Percentiles rank a stretch among this genome's conserved stretches.
phyloP scores from a whole-genome alignment of 2,113 vertebrate species.

The Alouatta palliata region DNA sequence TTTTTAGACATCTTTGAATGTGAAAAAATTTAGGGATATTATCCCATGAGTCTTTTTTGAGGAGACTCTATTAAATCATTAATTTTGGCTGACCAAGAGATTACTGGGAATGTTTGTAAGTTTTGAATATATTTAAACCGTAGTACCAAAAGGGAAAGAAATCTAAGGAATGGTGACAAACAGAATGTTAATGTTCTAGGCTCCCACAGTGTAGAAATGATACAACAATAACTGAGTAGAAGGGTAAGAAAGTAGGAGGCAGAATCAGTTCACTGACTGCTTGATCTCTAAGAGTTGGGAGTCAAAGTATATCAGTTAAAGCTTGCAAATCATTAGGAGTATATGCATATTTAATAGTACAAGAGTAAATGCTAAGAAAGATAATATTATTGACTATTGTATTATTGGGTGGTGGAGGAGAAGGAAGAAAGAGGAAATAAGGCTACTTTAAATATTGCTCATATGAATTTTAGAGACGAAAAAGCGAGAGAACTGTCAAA shows the following conservation, averaged over 20 bases:
- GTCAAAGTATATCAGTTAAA: background rate
- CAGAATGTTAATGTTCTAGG: background rate
- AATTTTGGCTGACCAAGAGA: slow-evolving; percentile 1
- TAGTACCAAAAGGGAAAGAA: slow-evolving; percentile 5
- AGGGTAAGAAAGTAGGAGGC: background rate
- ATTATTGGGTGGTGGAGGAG: background rate
- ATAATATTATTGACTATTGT: slow-evolving; percentile 4
- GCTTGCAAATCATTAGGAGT: background rate
- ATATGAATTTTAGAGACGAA: background rate
- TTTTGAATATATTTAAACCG: slow-evolving; percentile 43
- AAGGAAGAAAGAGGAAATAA: background rate
- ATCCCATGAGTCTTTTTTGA: slow-evolving; percentile 5
- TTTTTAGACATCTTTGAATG: background rate
- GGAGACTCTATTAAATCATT: background rate
- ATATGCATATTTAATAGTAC: background rate
- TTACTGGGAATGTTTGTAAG: background rate
- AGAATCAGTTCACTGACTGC: background rate
- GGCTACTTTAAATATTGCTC: background rate
- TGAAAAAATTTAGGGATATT: background rate
- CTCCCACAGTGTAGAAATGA: background rate
- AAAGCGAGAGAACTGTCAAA: background rate
- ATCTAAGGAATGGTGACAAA: background rate
- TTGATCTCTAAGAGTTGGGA: background rate
- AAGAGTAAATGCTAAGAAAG: slow-evolving; percentile 8
- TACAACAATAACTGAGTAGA: background rate